Evolutionary conservation across 2,888 invertebrate genomes (phyloP).

Genomic region (Tipula vernalis): DNA sequence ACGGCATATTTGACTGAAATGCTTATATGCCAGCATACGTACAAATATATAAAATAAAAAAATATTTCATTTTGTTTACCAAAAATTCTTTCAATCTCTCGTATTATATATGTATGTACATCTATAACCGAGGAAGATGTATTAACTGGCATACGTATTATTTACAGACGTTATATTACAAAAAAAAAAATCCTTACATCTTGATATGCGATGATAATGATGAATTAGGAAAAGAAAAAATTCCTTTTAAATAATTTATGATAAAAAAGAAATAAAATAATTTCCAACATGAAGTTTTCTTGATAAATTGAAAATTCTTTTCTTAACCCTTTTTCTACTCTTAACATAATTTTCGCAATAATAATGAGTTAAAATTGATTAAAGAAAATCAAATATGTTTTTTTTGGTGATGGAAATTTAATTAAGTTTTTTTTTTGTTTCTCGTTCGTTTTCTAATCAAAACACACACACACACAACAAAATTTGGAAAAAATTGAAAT

Average conservation of each 20-base stretch:
- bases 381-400: background rate
- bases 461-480: background rate
- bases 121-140: background rate
- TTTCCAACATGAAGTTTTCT: background rate
- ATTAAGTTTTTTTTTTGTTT: background rate
- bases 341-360: background rate
- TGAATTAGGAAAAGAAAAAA: background rate
- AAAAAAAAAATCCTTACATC: background rate
- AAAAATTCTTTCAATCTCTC: background rate
- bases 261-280: background rate
- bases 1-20: background rate
- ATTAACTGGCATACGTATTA: background rate
- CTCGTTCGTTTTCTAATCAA: background rate
- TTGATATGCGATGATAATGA: slow-evolving; percentile 4
- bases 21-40: background rate
- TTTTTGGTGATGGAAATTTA: background rate
- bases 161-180: background rate
- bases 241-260: background rate
- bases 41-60: background rate
- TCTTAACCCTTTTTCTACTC: background rate
- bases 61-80: background rate
- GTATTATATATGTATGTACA: background rate
- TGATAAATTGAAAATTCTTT: background rate
- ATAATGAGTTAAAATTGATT: background rate
- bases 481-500: background rate